Evolutionary conservation across 2,797 vertebrate species (phyloP).

Genomic region (Limosa lapponica): DNA sequence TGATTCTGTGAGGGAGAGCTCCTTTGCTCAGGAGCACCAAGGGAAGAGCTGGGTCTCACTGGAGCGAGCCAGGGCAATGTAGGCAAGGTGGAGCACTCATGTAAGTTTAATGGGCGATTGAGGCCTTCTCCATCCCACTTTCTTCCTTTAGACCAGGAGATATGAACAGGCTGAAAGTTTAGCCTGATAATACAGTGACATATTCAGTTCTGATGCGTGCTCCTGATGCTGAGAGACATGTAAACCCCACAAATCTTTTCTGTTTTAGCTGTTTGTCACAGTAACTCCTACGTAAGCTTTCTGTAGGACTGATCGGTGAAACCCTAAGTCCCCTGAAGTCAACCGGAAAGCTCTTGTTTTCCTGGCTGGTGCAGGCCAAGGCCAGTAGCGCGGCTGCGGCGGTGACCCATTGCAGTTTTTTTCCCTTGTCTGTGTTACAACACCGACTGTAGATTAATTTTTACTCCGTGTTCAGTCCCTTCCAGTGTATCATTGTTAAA

Average conservation of each 20-base stretch:
- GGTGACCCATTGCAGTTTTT: neutral
- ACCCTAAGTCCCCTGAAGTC: neutral
- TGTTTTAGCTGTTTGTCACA: neutral
- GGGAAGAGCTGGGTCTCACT: neutral
- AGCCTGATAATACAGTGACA: neutral
- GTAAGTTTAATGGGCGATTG: neutral
- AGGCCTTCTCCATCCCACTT: neutral
- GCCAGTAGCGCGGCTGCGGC: neutral
- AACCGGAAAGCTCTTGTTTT: slow-evolving; percentile 2
- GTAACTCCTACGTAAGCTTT: neutral
- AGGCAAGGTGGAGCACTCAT: neutral
- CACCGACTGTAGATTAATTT: neutral
- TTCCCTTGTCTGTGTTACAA: neutral
- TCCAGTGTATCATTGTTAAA: neutral
- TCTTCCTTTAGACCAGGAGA: neutral
- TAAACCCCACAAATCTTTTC: slow-evolving; percentile 19
- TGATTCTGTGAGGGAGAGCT: no score
- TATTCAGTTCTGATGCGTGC: neutral
- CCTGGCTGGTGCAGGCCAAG: neutral
- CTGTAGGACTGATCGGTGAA: neutral
- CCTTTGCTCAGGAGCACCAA: neutral
- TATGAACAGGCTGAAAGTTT: neutral
- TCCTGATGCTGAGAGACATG: neutral
- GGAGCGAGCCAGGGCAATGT: fast-evolving
- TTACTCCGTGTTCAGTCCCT: neutral